phyloP scores from a whole-genome alignment of 2,113 vertebrate species.

The Oceanites oceanicus region DNA sequence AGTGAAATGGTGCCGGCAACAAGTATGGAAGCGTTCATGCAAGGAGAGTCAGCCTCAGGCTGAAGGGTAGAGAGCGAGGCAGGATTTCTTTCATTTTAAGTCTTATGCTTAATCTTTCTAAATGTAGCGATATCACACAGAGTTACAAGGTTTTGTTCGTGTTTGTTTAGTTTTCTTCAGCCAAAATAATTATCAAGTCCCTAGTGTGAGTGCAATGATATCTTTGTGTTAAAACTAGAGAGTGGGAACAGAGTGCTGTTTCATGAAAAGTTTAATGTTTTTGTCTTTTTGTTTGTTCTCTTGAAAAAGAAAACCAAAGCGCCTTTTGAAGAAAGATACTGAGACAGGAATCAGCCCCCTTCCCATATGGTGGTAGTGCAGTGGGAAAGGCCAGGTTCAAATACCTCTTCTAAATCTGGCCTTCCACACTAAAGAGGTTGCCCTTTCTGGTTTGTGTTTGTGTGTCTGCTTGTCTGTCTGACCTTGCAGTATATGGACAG shows the following conservation, averaged over 20 bases:
- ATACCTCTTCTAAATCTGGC: background rate
- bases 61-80: background rate
- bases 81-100: background rate
- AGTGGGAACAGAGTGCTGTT: background rate
- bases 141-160: background rate
- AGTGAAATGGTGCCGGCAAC: background rate
- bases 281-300: background rate
- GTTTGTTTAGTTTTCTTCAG: background rate
- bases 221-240: background rate
- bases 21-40: background rate
- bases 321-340: background rate
- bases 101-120: background rate
- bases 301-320: background rate
- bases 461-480: background rate
- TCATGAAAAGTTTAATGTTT: background rate
- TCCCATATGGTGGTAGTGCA: background rate
- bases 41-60: background rate
- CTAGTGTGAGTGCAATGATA: background rate
- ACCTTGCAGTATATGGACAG: background rate
- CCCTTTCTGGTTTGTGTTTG: background rate
- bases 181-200: conserved; percentile 9
- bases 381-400: background rate
- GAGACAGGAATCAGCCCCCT: background rate
- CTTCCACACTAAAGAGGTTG: background rate
- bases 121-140: background rate